A percentile compares a stretch with the other conserved stretches of the same genome.
Conservation (phyloP, 2,113 vertebrate genomes). For the Mustela nigripes region DNA sequence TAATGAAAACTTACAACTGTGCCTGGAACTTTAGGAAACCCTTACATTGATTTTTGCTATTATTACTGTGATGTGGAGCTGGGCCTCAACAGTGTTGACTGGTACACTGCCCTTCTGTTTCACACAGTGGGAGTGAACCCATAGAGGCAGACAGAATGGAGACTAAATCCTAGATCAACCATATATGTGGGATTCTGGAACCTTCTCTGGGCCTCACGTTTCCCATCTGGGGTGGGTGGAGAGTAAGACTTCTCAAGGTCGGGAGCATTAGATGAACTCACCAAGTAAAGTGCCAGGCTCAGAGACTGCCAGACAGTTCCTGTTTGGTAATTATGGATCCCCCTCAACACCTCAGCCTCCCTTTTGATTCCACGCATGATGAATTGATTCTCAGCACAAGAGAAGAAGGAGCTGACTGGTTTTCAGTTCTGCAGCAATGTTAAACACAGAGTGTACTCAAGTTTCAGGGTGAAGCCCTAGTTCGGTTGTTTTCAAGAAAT, state of each 20-base stretch:
- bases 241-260: conserved; percentile 3
- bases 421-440: conserved; percentile 21
- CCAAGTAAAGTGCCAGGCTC: not conserved
- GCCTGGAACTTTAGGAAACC: not conserved
- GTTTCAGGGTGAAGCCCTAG: not conserved
- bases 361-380: not conserved
- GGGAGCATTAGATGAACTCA: not conserved
- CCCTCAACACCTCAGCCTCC: not conserved
- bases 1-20: not conserved
- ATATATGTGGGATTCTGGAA: not conserved
- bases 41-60: not conserved
- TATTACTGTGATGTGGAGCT: not conserved
- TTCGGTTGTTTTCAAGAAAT: conserved; percentile 28
- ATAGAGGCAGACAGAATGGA: not conserved
- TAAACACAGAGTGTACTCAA: not conserved
- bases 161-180: not conserved
- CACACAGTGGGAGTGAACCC: not conserved
- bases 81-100: not conserved
- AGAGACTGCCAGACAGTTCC: not conserved
- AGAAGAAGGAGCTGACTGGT: not conserved
- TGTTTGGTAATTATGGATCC: not conserved
- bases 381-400: not conserved
- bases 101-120: not conserved
- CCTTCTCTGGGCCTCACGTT: not conserved
- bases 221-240: not conserved